Evolutionary conservation across 2,113 vertebrate species (phyloP).

Genomic region (Philantomba maxwellii): DNA sequence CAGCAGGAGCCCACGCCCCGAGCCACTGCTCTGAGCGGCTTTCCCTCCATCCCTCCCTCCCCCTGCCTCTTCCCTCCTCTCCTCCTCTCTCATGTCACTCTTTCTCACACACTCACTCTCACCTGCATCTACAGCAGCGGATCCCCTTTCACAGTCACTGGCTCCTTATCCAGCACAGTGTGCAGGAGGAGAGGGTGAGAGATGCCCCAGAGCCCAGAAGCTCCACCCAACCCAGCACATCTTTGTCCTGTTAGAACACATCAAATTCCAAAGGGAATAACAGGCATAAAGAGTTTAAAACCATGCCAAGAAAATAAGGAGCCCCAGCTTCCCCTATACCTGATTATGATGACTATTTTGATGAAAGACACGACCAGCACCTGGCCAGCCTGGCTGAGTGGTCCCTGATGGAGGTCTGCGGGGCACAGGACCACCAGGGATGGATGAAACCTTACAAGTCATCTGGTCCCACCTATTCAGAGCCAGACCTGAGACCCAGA

Average conservation of each 20-base stretch:
- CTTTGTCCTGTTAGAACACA: neutral
- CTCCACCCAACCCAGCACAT: neutral
- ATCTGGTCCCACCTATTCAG: neutral
- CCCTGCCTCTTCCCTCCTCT: neutral
- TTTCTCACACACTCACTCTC: neutral
- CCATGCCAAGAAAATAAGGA: neutral
- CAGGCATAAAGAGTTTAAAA: neutral
- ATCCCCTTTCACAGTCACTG: neutral
- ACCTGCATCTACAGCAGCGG: fast-evolving
- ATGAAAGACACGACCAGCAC: neutral
- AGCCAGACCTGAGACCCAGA: neutral
- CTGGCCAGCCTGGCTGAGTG: neutral
- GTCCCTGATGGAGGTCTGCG: neutral
- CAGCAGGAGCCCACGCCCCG: neutral
- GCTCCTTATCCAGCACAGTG: neutral
- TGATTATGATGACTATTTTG: neutral
- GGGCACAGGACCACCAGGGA: neutral
- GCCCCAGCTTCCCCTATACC: neutral
- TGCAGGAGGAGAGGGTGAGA: neutral
- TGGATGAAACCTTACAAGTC: neutral
- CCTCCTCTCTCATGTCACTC: neutral
- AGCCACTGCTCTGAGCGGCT: fast-evolving
- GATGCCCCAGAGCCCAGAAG: neutral
- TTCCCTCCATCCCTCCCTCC: no score
- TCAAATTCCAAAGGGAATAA: neutral